These are phyloP conservation scores for Myripristis jacobus DNA, from an alignment of 2,797 vertebrate species.

Conservation along the genomic window DNA sequence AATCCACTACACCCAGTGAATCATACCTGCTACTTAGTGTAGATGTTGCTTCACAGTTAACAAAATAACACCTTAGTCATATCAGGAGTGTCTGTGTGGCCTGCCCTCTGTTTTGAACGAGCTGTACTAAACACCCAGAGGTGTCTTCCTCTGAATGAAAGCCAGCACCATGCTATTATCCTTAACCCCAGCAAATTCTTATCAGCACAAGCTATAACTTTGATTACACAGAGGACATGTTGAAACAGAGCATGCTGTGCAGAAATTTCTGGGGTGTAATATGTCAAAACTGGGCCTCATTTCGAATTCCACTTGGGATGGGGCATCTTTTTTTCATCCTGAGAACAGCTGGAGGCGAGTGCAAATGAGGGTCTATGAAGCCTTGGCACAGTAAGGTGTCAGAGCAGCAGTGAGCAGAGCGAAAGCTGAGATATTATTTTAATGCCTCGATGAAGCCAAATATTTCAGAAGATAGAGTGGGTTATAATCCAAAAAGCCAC, in stretches of 20 bases:
- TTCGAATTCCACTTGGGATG: not conserved
- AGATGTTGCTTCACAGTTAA: not conserved
- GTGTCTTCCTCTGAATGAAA: not conserved
- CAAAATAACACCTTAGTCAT: conserved; percentile 13
- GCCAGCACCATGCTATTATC: not conserved
- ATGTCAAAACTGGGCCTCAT: not conserved
- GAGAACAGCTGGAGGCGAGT: conserved; percentile 12
- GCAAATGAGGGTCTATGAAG: conserved; percentile 19
- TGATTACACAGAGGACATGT: not conserved
- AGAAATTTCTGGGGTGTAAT: not conserved
- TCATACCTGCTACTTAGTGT: not conserved
- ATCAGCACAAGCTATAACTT: not conserved
- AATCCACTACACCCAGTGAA: not conserved
- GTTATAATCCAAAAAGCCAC: conserved; percentile 22
- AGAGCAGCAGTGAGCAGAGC: not conserved
- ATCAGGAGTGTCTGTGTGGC: not conserved
- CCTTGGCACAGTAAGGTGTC: conserved; percentile 4
- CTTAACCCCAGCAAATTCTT: not conserved
- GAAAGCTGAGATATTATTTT: conserved; percentile 10
- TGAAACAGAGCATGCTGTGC: not conserved
- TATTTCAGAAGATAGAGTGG: conserved; percentile 7
- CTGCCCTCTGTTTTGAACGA: not conserved
- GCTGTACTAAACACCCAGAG: not conserved
- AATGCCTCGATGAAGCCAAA: conserved; percentile 12
- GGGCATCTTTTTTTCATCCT: not conserved